phyloP scores from a whole-genome alignment of 2,888 invertebrate genomes.

The Cosmopolites sordidus region DNA sequence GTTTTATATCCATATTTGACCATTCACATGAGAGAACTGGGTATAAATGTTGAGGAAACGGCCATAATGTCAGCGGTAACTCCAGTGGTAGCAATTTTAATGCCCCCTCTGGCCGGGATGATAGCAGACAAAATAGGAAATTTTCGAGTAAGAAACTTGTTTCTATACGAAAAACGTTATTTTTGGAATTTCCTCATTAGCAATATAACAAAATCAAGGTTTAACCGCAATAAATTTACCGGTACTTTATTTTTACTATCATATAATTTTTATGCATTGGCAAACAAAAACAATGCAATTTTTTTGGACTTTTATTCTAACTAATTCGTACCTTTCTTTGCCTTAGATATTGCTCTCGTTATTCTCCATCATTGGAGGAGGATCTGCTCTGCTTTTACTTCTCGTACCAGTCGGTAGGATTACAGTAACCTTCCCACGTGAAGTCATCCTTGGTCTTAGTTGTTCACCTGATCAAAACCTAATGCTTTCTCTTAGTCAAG shows the following conservation, averaged over 20 bases:
- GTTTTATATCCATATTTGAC: conserved; percentile 76
- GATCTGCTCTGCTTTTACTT: conserved; percentile 62
- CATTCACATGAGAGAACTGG: conserved; percentile 74
- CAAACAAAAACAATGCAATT: too few relatives aligned
- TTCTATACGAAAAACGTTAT: neutral
- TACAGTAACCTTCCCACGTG: conserved; percentile 60
- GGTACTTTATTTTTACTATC: neutral
- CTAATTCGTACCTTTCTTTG: conserved; percentile 25
- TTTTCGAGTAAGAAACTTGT: conserved; percentile 59
- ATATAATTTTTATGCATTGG: too few relatives aligned
- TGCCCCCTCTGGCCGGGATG: conserved; percentile 73
- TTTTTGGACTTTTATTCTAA: too few relatives aligned
- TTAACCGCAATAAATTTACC: conserved; percentile 1
- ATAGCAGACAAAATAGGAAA: conserved; percentile 76
- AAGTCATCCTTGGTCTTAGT: conserved; percentile 56
- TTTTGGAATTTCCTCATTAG: neutral
- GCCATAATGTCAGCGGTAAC: conserved; percentile 77
- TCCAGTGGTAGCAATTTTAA: conserved; percentile 69
- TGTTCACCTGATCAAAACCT: conserved; percentile 46
- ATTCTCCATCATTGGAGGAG: conserved; percentile 65
- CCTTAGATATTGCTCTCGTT: conserved; percentile 63
- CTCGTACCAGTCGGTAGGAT: conserved; percentile 69
- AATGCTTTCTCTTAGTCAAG: conserved; percentile 48
- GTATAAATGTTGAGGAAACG: conserved; percentile 74
- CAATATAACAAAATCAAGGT: neutral